A percentile compares a stretch with the other conserved stretches of the same genome.
phyloP scores from a whole-genome alignment of 2,888 invertebrate genomes.

The Archips xylosteana region DNA sequence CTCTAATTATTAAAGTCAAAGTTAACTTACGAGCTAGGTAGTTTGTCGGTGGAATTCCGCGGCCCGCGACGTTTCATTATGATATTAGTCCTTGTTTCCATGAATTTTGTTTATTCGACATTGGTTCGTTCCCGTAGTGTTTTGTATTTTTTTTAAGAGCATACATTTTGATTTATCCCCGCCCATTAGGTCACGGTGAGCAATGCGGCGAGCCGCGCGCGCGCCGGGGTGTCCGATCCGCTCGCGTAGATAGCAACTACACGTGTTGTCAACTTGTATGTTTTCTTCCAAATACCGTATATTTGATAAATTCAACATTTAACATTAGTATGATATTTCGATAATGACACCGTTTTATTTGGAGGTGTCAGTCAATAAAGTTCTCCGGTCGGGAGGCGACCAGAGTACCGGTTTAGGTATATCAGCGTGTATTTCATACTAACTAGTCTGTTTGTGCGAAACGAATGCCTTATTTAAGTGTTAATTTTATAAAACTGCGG shows the following conservation, averaged over 20 bases:
- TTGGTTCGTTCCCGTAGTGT: conserved; percentile 63
- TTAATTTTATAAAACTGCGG: conserved; percentile 6
- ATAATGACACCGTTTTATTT: conserved; percentile 74
- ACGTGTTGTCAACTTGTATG: conserved; percentile 85
- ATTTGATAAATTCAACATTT: conserved; percentile 80
- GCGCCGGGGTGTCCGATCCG: conserved; percentile 80
- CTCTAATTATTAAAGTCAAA: neutral
- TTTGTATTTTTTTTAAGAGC: conserved; percentile 72
- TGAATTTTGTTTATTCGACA: conserved; percentile 83
- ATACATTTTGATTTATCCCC: conserved; percentile 80
- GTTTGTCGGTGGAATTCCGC: conserved; percentile 47
- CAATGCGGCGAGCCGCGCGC: conserved; percentile 73
- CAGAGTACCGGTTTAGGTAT: neutral
- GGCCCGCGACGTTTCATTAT: conserved; percentile 73
- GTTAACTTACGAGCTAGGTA: neutral
- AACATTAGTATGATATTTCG: conserved; percentile 78
- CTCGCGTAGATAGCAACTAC: conserved; percentile 79
- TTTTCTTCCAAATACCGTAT: conserved; percentile 81
- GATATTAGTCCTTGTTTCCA: conserved; percentile 82
- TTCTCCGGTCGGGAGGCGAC: conserved; percentile 48
- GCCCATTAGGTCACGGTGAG: conserved; percentile 83
- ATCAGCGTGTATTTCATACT: conserved; percentile 1
- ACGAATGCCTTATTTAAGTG: conserved; percentile 1
- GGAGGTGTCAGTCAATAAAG: conserved; percentile 74
- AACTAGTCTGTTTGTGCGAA: neutral